phyloP scores from a whole-genome alignment of 2,113 vertebrate genomes.

The Muscicapa adusta region DNA sequence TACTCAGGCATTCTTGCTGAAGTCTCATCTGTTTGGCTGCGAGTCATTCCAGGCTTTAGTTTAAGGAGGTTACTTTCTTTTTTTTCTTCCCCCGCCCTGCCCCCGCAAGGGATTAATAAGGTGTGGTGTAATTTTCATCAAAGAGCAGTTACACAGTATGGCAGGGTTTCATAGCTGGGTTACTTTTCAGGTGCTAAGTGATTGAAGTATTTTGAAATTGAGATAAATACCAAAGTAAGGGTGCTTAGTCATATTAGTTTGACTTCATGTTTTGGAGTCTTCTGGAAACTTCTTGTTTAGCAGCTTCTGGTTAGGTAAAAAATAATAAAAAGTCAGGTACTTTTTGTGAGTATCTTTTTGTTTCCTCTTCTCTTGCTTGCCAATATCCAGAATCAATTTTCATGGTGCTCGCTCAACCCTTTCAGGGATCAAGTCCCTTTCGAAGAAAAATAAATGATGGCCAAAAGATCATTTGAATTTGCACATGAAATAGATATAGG shows the following conservation, averaged over 20 bases:
- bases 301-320: background rate
- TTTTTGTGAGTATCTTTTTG: background rate
- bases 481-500: background rate
- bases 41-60: slow-evolving; percentile 24
- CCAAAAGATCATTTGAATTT: background rate
- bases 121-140: slow-evolving; percentile 26
- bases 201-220: slow-evolving; percentile 42
- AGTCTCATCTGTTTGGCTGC: slow-evolving; percentile 10
- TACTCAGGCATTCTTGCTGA: slow-evolving; percentile 9
- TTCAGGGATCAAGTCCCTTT: background rate
- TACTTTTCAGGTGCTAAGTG: slow-evolving; percentile 7
- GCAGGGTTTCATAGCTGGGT: background rate
- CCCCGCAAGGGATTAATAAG: slow-evolving; percentile 1
- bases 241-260: slow-evolving; percentile 16
- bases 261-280: background rate
- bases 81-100: background rate
- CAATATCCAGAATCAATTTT: background rate
- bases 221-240: slow-evolving; percentile 13
- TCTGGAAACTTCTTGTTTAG: slow-evolving; percentile 14
- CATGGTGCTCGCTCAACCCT: background rate
- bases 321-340: background rate
- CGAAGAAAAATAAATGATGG: background rate
- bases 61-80: slow-evolving; percentile 20
- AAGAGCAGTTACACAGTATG: background rate
- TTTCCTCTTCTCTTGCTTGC: background rate